A percentile compares a stretch with the other conserved stretches of the same genome.
These are phyloP conservation scores for Lepeophtheirus nordmannii DNA, from an alignment of 2,888 invertebrate genomes.

Conservation along the genomic window DNA sequence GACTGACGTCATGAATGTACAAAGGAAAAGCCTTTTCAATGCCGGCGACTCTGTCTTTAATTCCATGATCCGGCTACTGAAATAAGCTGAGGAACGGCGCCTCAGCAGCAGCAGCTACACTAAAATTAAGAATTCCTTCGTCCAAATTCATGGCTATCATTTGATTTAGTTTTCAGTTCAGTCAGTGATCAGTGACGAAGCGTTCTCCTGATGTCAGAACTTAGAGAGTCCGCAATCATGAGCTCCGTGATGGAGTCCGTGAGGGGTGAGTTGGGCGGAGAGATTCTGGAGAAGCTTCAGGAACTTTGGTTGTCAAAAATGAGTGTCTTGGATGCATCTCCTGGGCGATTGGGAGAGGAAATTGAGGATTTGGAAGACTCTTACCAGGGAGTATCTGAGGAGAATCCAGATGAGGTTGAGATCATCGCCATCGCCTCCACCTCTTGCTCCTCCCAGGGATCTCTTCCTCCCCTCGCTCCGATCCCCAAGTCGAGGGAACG, in stretches of 20 bases:
- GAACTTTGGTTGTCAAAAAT: conserved; percentile 11
- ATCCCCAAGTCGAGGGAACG: background rate
- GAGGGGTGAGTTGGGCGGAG: background rate
- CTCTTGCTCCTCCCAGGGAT: background rate
- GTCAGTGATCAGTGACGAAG: too few relatives aligned
- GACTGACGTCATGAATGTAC: too few relatives aligned
- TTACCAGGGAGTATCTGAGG: background rate
- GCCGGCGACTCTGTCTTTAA: too few relatives aligned
- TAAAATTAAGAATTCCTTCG: too few relatives aligned
- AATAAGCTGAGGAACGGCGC: too few relatives aligned
- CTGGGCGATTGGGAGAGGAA: background rate
- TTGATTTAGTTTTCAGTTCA: too few relatives aligned
- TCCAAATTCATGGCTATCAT: too few relatives aligned
- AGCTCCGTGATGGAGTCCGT: conserved; percentile 2
- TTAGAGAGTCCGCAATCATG: background rate
- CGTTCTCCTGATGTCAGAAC: background rate
- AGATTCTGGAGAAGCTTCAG: background rate
- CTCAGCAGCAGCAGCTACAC: too few relatives aligned
- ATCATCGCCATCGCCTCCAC: background rate
- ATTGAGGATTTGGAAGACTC: background rate
- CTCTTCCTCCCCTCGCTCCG: background rate
- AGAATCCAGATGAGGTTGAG: background rate
- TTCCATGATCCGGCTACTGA: too few relatives aligned
- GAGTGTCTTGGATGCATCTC: background rate
- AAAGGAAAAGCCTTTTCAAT: too few relatives aligned